Evolutionary conservation across 2,113 vertebrate genomes (phyloP).

Genomic region (Pteruthius melanotis): DNA sequence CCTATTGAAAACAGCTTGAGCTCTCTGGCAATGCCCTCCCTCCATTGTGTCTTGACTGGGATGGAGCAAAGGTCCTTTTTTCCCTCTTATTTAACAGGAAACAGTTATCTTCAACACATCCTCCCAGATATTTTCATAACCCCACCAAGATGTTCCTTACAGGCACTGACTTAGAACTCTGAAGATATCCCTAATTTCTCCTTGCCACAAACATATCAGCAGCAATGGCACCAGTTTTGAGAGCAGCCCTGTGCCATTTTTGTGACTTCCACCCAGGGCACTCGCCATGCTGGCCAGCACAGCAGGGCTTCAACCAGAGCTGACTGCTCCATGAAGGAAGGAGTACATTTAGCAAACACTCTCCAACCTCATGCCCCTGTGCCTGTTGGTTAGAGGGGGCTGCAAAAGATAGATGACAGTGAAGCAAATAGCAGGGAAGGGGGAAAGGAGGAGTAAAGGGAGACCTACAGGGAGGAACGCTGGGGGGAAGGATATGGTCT

Average conservation of each 20-base stretch:
- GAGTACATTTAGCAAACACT: background rate
- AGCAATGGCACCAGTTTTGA: background rate
- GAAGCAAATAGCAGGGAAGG: background rate
- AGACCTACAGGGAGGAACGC: constrained; percentile 18
- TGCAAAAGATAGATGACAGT: background rate
- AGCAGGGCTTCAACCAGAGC: background rate
- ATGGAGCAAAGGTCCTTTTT: constrained; percentile 40
- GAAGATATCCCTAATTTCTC: background rate
- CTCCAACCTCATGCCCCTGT: background rate
- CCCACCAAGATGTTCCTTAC: background rate
- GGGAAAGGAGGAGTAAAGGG: background rate
- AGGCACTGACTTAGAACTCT: background rate
- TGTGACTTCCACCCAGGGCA: accelerated
- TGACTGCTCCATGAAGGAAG: background rate
- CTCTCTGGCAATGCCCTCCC: constrained; percentile 7
- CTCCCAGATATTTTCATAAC: constrained; percentile 20
- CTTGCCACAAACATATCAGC: accelerated
- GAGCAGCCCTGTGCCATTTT: background rate
- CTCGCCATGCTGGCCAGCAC: accelerated
- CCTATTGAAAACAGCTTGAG: background rate
- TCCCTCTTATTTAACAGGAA: constrained; percentile 21
- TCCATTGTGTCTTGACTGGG: constrained; percentile 3
- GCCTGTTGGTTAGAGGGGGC: background rate
- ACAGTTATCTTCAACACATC: constrained; percentile 11
- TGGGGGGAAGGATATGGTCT: constrained; percentile 54